Conservation (phyloP, 2,797 vertebrate species). For the Premnoplex brunnescens region DNA sequence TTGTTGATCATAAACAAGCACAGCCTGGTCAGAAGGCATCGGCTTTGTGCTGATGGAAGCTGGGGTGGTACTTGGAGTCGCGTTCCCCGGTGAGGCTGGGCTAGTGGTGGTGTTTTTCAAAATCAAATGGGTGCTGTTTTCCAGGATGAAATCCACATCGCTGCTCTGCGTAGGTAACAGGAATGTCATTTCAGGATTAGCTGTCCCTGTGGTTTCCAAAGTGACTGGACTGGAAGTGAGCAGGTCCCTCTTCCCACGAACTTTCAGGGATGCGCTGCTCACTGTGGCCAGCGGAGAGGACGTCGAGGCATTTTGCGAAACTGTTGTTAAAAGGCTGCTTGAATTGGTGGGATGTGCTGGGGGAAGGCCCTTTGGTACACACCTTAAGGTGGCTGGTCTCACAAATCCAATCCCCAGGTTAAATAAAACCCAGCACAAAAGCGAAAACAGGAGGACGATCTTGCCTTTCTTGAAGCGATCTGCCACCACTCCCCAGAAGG, state of each 20-base stretch:
- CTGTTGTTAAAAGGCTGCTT: constrained; percentile 52
- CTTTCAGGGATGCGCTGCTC: background rate
- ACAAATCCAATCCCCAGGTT: constrained; percentile 95
- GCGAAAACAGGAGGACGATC: constrained; percentile 89
- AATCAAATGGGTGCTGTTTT: constrained; percentile 11
- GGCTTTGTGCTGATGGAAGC: constrained; percentile 52
- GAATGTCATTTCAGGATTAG: background rate
- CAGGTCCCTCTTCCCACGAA: constrained; percentile 63
- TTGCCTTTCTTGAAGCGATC: constrained; percentile 96
- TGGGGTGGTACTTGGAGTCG: background rate
- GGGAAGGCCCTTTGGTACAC: constrained; percentile 74
- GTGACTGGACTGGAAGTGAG: background rate
- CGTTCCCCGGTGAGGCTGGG: background rate
- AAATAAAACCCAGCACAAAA: constrained; percentile 95
- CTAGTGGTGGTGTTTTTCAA: background rate
- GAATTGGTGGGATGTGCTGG: constrained; percentile 73
- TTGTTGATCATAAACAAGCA: constrained; percentile 82
- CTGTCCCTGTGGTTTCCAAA: constrained; percentile 9
- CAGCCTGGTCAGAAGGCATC: constrained; percentile 61
- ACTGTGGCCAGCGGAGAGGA: background rate
- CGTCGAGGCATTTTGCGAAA: constrained; percentile 18
- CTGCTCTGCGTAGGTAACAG: background rate
- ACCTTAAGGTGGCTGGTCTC: constrained; percentile 87
- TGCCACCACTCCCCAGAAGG: constrained; percentile 96
- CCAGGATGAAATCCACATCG: background rate